Percentiles rank a stretch among this genome's conserved stretches.
phyloP scores from a whole-genome alignment of 2,113 vertebrate genomes.

The Dromas ardeola region DNA sequence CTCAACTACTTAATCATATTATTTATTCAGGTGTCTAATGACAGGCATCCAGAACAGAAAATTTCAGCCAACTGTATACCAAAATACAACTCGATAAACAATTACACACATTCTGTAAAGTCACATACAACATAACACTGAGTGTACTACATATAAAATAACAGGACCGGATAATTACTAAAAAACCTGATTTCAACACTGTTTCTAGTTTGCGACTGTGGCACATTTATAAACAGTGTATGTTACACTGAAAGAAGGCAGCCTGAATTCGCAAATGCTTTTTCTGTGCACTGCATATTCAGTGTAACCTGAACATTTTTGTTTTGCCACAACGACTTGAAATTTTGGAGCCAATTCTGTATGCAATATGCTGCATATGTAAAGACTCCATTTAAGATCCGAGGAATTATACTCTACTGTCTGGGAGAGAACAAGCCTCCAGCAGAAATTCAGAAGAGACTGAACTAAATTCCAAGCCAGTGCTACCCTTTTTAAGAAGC shows the following conservation, averaged over 20 bases:
- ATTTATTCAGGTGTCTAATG: not conserved
- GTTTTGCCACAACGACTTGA: not conserved
- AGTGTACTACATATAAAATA: not conserved
- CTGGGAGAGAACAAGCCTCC: not conserved
- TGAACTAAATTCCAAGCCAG: not conserved
- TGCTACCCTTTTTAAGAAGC: not conserved
- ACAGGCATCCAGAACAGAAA: not conserved
- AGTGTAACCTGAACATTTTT: not conserved
- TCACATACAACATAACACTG: not conserved
- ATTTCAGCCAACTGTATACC: not conserved
- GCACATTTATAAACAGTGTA: no score
- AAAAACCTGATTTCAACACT: not conserved
- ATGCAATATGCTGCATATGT: not conserved
- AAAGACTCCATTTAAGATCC: not conserved
- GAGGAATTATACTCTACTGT: not conserved
- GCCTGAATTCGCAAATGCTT: not conserved
- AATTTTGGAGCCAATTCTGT: not conserved
- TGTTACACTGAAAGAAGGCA: not conserved
- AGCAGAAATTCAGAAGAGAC: not conserved
- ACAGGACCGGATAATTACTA: not conserved
- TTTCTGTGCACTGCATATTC: not conserved
- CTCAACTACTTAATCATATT: not conserved
- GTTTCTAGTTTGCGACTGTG: not conserved
- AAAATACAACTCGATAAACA: not conserved
- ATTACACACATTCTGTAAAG: not conserved